A percentile compares a stretch with the other conserved stretches of the same genome.
phyloP scores from a whole-genome alignment of 2,113 vertebrate genomes.

The Todiramphus chloris region DNA sequence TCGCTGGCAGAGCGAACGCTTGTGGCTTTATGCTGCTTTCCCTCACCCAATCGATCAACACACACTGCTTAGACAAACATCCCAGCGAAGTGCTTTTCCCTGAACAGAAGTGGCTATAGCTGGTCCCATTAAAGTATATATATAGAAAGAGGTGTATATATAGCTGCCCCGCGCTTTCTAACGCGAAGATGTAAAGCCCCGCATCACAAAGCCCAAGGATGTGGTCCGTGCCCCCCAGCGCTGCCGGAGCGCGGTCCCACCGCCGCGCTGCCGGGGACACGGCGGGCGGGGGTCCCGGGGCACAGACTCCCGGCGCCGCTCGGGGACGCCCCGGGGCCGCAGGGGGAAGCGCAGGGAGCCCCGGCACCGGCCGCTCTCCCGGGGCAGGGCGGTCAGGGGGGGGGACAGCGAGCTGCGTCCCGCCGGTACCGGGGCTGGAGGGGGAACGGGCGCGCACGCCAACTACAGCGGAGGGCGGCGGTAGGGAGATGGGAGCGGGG shows the following conservation, averaged over 20 bases:
- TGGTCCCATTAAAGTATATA: background rate
- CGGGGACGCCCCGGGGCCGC: background rate
- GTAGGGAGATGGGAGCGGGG: background rate
- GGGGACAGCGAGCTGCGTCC: background rate
- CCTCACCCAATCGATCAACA: background rate
- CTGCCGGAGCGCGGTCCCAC: background rate
- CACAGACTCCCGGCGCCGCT: background rate
- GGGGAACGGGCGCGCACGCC: background rate
- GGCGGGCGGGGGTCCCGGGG: background rate
- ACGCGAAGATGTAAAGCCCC: background rate
- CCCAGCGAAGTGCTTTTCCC: background rate
- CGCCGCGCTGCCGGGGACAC: background rate
- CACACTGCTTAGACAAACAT: background rate
- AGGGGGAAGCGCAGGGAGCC: background rate
- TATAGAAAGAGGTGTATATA: fast-evolving
- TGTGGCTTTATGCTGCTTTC: background rate
- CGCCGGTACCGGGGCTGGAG: background rate
- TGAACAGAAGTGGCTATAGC: fast-evolving
- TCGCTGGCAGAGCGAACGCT: background rate
- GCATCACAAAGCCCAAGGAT: background rate
- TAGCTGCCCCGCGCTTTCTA: background rate
- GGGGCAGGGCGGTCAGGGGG: background rate
- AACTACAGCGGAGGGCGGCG: background rate
- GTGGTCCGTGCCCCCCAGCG: background rate
- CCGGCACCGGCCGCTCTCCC: background rate